These are phyloP conservation scores for Anolis carolinensis DNA, from an alignment of 2,113 vertebrate genomes.

Conservation along the genomic window DNA sequence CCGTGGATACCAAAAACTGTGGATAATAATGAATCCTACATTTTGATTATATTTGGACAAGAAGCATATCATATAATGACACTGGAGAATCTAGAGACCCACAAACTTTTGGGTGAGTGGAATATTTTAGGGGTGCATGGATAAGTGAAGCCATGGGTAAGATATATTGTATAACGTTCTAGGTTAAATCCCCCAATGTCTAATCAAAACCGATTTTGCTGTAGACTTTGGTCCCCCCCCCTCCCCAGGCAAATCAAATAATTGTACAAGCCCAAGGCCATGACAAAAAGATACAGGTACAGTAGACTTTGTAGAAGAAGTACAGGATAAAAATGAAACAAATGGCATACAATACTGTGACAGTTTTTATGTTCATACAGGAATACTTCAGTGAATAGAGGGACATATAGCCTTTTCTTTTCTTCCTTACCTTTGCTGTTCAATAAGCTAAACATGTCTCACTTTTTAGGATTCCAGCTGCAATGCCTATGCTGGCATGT, in stretches of 20 bases:
- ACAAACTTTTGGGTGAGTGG: too few relatives aligned
- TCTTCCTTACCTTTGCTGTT: conserved; percentile 43
- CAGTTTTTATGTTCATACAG: neutral
- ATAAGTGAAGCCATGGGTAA: too few relatives aligned
- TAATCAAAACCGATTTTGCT: neutral
- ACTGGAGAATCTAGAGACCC: too few relatives aligned
- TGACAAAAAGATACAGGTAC: too few relatives aligned
- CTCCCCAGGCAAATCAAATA: too few relatives aligned
- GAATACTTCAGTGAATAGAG: neutral
- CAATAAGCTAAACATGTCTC: conserved; percentile 37
- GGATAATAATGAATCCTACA: too few relatives aligned
- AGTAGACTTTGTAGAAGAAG: neutral
- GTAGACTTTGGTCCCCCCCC: too few relatives aligned
- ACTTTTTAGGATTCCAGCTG: neutral
- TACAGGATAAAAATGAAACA: neutral
- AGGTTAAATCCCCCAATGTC: neutral
- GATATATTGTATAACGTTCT: neutral
- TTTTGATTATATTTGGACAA: too few relatives aligned
- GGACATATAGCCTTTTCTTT: neutral
- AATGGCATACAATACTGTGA: neutral
- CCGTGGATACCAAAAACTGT: too few relatives aligned
- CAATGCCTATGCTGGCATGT: conserved; percentile 21
- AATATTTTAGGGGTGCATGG: too few relatives aligned
- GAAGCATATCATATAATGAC: too few relatives aligned
- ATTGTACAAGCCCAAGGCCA: too few relatives aligned